These are phyloP conservation scores for Bostrychus sinensis DNA, from an alignment of 2,113 vertebrate genomes.

Conservation along the genomic window DNA sequence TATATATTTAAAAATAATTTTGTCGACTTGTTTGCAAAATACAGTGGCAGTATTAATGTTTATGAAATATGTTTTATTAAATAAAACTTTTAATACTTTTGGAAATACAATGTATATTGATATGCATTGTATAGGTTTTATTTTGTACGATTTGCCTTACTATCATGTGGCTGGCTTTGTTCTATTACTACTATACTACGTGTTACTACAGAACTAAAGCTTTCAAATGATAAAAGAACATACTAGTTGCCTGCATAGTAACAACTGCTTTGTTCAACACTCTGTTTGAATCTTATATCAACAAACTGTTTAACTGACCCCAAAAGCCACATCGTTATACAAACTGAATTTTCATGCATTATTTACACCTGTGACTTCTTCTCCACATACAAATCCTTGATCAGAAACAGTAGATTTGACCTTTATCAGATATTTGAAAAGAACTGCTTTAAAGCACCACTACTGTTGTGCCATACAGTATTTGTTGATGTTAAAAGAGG, in stretches of 20 bases:
- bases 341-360: conserved; percentile 39
- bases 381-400: conserved; percentile 40
- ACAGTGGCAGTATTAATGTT: too few relatives aligned
- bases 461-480: conserved; percentile 18
- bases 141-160: too few relatives aligned
- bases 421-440: conserved; percentile 2
- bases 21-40: too few relatives aligned
- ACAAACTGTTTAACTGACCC: conserved; percentile 46
- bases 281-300: background rate
- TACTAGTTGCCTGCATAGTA: background rate
- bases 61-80: too few relatives aligned
- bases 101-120: too few relatives aligned
- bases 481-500: conserved; percentile 30
- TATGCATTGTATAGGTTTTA: too few relatives aligned
- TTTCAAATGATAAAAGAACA: background rate
- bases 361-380: conserved; percentile 46
- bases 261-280: conserved; percentile 9
- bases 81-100: too few relatives aligned
- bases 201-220: background rate
- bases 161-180: too few relatives aligned
- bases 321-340: conserved; percentile 18
- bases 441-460: conserved; percentile 13
- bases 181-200: too few relatives aligned
- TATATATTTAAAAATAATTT: too few relatives aligned
- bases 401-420: conserved; percentile 24